phyloP scores from a whole-genome alignment of 2,113 vertebrate species.

The Brachyhypopomus gauderio region DNA sequence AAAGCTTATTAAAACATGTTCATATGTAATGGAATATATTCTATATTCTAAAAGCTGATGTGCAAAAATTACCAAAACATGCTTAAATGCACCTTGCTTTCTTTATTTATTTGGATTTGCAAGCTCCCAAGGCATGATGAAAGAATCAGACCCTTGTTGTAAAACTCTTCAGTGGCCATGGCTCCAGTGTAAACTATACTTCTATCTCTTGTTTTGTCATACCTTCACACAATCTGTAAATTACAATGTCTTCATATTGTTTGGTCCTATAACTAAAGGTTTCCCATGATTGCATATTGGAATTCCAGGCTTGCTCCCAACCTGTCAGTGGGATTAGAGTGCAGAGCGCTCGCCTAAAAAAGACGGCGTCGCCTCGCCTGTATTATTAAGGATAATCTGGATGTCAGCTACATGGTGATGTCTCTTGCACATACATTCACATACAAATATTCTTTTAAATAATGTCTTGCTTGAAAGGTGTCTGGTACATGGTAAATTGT shows the following conservation, averaged over 20 bases:
- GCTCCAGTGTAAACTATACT: background rate
- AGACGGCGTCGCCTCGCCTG: background rate
- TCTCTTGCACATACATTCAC: slow-evolving; percentile 9
- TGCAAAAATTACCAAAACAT: background rate
- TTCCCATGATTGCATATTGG: slow-evolving; percentile 10
- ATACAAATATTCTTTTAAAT: too few species aligned
- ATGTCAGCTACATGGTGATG: background rate
- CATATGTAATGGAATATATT: background rate
- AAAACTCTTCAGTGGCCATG: background rate
- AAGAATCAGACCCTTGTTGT: background rate
- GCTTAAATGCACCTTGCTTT: too few species aligned
- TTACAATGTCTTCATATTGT: slow-evolving; percentile 6
- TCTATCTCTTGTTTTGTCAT: slow-evolving; percentile 17
- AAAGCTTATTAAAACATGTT: background rate
- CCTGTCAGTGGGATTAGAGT: slow-evolving; percentile 20
- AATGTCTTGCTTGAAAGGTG: too few species aligned
- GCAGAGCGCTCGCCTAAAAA: slow-evolving; percentile 9
- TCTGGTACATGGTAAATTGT: too few species aligned
- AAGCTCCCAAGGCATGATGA: background rate
- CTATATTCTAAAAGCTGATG: too few species aligned
- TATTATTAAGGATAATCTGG: slow-evolving; percentile 19
- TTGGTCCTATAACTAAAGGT: slow-evolving; percentile 23
- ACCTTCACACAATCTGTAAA: slow-evolving; percentile 33
- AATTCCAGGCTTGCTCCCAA: background rate
- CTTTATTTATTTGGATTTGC: background rate